These are phyloP conservation scores for Eudyptes chrysolophus DNA, from an alignment of 2,113 vertebrate species.

Conservation along the genomic window DNA sequence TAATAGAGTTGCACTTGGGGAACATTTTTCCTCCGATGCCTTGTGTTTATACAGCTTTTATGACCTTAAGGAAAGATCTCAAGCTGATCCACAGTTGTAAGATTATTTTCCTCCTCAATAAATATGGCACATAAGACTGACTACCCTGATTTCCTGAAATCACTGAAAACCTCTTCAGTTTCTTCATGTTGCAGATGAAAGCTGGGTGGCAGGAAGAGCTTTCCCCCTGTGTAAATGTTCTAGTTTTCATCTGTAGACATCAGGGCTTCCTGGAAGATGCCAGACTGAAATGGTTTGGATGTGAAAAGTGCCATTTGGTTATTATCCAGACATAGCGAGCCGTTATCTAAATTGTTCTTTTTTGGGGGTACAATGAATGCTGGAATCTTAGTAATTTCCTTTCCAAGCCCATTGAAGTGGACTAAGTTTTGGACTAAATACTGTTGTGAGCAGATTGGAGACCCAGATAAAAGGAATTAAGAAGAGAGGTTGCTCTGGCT, in stretches of 20 bases:
- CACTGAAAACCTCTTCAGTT: not conserved
- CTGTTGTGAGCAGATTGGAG: constrained; percentile 35
- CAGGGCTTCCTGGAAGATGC: not conserved
- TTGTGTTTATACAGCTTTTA: constrained; percentile 16
- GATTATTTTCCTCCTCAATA: not conserved
- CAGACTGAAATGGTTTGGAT: constrained; percentile 4
- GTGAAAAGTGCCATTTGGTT: constrained; percentile 24
- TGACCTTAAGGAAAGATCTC: not conserved
- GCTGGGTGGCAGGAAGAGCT: not conserved
- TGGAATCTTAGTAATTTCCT: constrained; percentile 17
- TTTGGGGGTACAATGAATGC: not conserved
- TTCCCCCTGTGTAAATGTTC: not conserved
- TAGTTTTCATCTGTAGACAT: not conserved
- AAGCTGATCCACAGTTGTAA: not conserved
- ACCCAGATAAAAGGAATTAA: constrained; percentile 35
- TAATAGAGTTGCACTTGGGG: not conserved
- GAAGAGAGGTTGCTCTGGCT: not conserved
- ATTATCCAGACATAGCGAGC: not conserved
- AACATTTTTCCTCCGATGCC: not conserved
- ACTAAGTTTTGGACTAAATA: constrained; percentile 24
- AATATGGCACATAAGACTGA: not conserved
- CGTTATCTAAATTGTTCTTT: constrained; percentile 41
- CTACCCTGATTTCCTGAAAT: not conserved
- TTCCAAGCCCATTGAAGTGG: constrained; percentile 13
- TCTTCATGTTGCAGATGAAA: not conserved